Evolutionary conservation across 2,888 invertebrate species (phyloP), one percentile per base, ranked within the genome.

Genomic region (Dusona sp.): DNA sequence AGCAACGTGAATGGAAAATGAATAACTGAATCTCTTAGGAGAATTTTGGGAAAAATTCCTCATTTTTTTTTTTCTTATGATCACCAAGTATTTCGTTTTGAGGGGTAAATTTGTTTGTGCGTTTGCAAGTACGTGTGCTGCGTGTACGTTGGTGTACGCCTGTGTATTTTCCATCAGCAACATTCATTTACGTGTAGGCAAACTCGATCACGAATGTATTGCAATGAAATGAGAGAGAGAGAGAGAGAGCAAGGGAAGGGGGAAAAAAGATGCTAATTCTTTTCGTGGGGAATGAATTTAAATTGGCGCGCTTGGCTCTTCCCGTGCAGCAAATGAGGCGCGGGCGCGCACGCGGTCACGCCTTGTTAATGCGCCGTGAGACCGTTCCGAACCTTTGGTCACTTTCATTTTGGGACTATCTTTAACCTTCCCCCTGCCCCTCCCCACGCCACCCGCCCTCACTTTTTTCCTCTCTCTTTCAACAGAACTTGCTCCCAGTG

Each of bases 351-450:
- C 80, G 67, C 85, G 86, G 88, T 88, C 88, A 88, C 88, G 88
- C 88, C 88, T 88, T 87, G 88, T 88, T 88, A 88, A 88, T 88
- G 81, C 87, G 85, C 79, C 79, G 84, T 85, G 84, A 67, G 83
- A 83, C 78, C 81, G 64, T 79, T 70, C 70, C 73, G 83, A 68
- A 84, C 74, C 77, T 77, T 45, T 51, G 86, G 80, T 86, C 83
- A 86, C 86, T 88, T 88, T 88, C 86, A 79, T 88, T 88, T 88
- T 84, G 84, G 84, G 84, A 88, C 84, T 87, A 68, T 79, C 51
- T 79, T 86, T 84, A 85, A 83, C 84, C 88, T 54, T 65, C 51
- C 51, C 65, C 36, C 45, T 48, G 25, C 48, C 16, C 36, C 57
- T 64, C 54, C 33, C 65, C 29, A 2, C n/a, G 2, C 25, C 9